Evolutionary conservation across 1,140 invertebrate species (phyloP).

Genomic region (Ostrea denselamellosa): DNA sequence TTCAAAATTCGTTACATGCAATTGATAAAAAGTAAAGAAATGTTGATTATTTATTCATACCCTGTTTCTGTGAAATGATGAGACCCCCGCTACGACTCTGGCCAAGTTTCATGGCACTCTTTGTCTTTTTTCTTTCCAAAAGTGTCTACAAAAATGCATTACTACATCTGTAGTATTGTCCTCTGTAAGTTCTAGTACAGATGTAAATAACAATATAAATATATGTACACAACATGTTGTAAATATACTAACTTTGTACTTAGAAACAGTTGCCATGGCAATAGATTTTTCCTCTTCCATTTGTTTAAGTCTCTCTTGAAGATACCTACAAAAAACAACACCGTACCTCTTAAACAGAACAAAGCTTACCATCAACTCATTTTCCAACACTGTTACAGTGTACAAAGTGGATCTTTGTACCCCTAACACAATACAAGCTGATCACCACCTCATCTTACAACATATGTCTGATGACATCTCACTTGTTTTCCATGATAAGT

Average conservation of each 20-base stretch:
- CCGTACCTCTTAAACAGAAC: no score
- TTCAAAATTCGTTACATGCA: neutral
- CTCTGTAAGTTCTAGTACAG: no score
- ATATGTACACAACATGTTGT: neutral
- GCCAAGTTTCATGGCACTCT: conserved; percentile 75
- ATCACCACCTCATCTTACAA: neutral
- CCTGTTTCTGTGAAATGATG: conserved; percentile 79
- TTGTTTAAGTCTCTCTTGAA: conserved; percentile 90
- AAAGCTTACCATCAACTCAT: no score
- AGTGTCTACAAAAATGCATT: conserved; percentile 70
- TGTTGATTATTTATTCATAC: conserved; percentile 55
- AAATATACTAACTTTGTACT: conserved; percentile 77
- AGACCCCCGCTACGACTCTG: conserved; percentile 76
- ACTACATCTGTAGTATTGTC: neutral
- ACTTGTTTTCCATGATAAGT: conserved; percentile 89
- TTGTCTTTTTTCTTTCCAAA: conserved; percentile 78
- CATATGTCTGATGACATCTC: conserved; percentile 42
- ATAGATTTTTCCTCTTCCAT: conserved; percentile 89
- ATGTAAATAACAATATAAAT: neutral
- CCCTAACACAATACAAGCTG: neutral
- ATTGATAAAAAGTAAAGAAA: neutral
- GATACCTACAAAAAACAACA: conserved; percentile 65
- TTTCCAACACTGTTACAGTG: neutral
- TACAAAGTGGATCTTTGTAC: neutral
- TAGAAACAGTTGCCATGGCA: conserved; percentile 77